Evolutionary conservation across 2,797 vertebrate species (phyloP).

Genomic region (Sebastiscus tertius): DNA sequence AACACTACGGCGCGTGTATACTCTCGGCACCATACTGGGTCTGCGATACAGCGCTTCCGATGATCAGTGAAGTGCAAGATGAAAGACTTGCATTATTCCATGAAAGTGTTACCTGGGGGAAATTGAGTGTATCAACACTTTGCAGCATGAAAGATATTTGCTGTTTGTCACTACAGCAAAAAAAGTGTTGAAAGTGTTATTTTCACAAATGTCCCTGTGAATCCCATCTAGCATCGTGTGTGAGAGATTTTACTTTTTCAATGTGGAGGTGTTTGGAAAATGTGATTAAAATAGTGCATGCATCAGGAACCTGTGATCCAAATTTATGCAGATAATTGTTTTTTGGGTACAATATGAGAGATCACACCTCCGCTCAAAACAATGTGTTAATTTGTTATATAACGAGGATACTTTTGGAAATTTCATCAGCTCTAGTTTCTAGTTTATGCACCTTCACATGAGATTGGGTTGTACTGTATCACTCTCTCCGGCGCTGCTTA

Average conservation of each 20-base stretch:
- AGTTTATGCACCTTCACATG: too few relatives aligned
- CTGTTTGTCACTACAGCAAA: neutral
- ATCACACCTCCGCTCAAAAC: neutral
- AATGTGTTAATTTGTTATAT: neutral
- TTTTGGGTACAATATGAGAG: neutral
- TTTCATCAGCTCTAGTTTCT: neutral
- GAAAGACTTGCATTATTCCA: conserved; percentile 7
- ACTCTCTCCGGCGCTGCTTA: neutral
- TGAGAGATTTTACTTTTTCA: neutral
- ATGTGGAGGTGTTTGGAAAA: neutral
- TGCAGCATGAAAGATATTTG: neutral
- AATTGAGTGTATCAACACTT: conserved; percentile 4
- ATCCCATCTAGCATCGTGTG: neutral
- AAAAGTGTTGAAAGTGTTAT: neutral
- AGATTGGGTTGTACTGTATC: neutral
- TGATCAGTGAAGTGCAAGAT: conserved; percentile 20
- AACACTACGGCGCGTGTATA: neutral
- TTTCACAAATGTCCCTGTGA: conserved; percentile 8
- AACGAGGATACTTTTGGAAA: conserved; percentile 2
- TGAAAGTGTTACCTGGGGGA: conserved; percentile 4
- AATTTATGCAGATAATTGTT: neutral
- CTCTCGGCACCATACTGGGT: neutral
- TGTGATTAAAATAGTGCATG: neutral
- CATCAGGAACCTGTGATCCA: neutral
- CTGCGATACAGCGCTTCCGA: neutral